These are phyloP conservation scores for Sycophaga agraensis DNA, from an alignment of 1,140 invertebrate species.

Conservation along the genomic window DNA sequence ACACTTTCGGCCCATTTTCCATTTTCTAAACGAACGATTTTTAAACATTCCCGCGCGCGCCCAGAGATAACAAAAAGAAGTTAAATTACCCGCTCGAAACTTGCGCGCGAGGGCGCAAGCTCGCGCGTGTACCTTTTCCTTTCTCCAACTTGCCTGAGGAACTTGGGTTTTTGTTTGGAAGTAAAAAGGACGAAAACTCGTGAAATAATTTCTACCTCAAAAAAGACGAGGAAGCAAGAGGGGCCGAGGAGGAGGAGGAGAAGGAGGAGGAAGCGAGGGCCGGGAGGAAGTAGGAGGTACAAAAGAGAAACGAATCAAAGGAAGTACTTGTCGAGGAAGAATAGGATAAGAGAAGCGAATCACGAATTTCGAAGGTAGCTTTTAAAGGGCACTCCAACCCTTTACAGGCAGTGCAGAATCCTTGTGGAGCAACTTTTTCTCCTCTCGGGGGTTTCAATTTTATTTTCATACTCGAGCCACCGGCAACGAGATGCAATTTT, in stretches of 20 bases:
- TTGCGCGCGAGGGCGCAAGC: background rate
- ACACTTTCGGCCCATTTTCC: background rate
- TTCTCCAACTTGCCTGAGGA: background rate
- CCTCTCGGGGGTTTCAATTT: too few relatives aligned
- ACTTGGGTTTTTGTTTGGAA: constrained; percentile 17
- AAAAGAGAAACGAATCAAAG: background rate
- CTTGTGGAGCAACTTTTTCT: too few relatives aligned
- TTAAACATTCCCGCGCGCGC: background rate
- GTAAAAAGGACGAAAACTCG: constrained; percentile 4
- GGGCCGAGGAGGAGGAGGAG: background rate
- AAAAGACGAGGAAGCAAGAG: background rate
- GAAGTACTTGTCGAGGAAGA: background rate
- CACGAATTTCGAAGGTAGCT: background rate
- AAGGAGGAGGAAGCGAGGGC: background rate
- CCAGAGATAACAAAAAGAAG: constrained; percentile 12
- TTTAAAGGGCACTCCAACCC: background rate
- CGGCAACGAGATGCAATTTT: too few relatives aligned
- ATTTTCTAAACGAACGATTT: background rate
- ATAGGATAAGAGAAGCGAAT: background rate
- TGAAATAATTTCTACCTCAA: constrained; percentile 14
- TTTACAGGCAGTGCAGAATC: too few relatives aligned
- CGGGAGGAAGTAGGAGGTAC: background rate
- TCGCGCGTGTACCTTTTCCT: background rate
- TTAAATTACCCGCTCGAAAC: constrained; percentile 4
- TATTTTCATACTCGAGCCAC: too few relatives aligned